A percentile compares a stretch with the other conserved stretches of the same genome.
Conservation (phyloP, 2,888 invertebrate genomes). For the Leuctra nigra region DNA sequence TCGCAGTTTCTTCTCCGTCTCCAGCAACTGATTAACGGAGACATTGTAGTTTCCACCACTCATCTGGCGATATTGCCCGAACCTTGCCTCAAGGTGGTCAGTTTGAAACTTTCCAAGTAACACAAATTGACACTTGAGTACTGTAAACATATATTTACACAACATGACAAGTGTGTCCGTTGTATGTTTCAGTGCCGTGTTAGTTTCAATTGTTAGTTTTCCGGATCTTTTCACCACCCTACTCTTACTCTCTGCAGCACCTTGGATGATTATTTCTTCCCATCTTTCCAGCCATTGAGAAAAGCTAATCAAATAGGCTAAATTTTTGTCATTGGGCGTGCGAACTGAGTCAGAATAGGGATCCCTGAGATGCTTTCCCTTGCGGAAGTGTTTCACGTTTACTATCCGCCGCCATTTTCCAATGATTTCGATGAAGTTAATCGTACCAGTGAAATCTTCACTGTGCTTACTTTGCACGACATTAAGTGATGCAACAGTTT, state of each 20-base stretch:
- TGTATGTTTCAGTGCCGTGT: background rate
- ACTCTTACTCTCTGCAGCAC: background rate
- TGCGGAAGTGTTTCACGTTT: background rate
- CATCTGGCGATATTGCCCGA: conserved; percentile 28
- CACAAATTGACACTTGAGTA: conserved; percentile 18
- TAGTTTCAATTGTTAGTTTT: background rate
- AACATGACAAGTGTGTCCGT: background rate
- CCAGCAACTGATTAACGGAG: conserved; percentile 19
- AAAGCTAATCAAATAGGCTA: background rate
- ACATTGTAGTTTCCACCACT: conserved; percentile 27
- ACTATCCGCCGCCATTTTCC: background rate
- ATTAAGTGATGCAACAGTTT: background rate
- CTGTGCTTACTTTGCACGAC: background rate
- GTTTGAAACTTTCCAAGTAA: conserved; percentile 30
- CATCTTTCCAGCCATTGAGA: background rate
- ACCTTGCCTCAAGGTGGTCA: conserved; percentile 27
- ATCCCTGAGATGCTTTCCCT: background rate
- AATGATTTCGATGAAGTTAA: background rate
- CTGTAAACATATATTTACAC: background rate
- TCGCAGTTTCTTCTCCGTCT: conserved; percentile 26
- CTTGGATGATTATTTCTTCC: background rate
- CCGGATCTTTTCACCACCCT: background rate
- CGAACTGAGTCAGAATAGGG: background rate
- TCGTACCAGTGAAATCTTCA: background rate
- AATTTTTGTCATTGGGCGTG: background rate